phyloP scores from a whole-genome alignment of 2,888 invertebrate species.

The Campoplex capitator region DNA sequence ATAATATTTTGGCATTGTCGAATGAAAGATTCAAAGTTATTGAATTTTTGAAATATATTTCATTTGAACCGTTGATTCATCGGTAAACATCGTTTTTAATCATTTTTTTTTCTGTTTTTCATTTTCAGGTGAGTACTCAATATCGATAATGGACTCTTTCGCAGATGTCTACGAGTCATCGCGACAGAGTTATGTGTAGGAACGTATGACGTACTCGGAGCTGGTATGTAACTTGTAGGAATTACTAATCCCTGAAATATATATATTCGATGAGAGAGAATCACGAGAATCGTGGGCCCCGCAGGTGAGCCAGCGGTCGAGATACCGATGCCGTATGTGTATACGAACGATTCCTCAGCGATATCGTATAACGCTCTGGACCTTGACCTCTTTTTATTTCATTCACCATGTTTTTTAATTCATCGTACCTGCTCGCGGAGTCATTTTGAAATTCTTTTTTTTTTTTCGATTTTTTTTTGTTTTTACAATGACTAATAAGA shows the following conservation, averaged over 20 bases:
- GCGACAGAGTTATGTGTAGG: conserved; percentile 41
- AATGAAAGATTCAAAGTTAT: neutral
- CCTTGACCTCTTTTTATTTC: neutral
- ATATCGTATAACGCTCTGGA: neutral
- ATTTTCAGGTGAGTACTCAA: conserved; percentile 79
- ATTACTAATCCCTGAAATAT: conserved; percentile 56
- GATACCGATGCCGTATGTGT: neutral
- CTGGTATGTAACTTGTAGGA: conserved; percentile 60
- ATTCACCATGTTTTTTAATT: conserved; percentile 4
- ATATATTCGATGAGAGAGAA: conserved; percentile 48
- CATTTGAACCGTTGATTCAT: neutral
- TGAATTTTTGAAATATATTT: neutral
- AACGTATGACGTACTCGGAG: conserved; percentile 39
- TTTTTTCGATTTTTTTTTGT: neutral
- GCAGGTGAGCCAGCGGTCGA: conserved; percentile 39
- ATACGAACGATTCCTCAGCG: neutral
- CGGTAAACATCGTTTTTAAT: neutral
- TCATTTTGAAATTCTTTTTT: neutral
- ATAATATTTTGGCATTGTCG: neutral
- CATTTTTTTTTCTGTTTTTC: conserved; percentile 63
- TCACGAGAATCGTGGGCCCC: conserved; percentile 41
- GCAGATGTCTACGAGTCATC: conserved; percentile 48
- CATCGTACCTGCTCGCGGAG: neutral
- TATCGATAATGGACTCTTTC: conserved; percentile 17
- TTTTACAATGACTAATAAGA: neutral